Conservation (phyloP, 2,797 vertebrate species). For the Pseudocheirus occidentalis region DNA sequence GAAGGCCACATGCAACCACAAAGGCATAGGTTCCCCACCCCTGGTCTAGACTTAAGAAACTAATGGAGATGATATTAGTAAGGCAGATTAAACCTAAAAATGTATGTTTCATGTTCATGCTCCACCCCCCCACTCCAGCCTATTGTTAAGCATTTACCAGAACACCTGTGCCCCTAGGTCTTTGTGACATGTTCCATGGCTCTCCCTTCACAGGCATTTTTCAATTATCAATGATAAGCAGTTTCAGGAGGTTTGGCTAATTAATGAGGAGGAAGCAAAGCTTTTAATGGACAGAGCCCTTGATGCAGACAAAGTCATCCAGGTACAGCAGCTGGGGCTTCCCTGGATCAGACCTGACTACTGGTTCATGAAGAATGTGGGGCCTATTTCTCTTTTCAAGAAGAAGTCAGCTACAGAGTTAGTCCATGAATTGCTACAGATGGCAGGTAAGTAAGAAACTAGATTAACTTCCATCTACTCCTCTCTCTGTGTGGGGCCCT, state of each 20-base stretch:
- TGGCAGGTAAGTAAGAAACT: slow-evolving; percentile 66
- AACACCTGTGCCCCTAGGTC: neutral
- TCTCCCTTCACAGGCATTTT: slow-evolving; percentile 85
- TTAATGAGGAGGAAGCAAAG: slow-evolving; percentile 90
- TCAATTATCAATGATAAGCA: slow-evolving; percentile 76
- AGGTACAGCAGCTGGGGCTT: slow-evolving; percentile 87
- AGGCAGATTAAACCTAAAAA: neutral
- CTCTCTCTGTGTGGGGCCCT: neutral
- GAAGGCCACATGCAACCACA: no score
- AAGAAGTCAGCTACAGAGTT: slow-evolving; percentile 55
- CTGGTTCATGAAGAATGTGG: slow-evolving; percentile 80
- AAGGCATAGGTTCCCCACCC: no score
- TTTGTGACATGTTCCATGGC: neutral
- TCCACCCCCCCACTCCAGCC: neutral
- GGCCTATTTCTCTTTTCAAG: slow-evolving; percentile 77
- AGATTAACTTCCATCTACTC: neutral
- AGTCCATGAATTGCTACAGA: slow-evolving; percentile 73
- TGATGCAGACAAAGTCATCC: slow-evolving; percentile 86
- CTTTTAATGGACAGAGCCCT: slow-evolving; percentile 83
- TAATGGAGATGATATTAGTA: neutral
- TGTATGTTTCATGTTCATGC: neutral
- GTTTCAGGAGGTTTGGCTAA: slow-evolving; percentile 88
- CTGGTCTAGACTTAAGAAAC: no score
- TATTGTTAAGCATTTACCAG: neutral
- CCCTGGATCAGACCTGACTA: slow-evolving; percentile 83